Evolutionary conservation across 2,797 vertebrate species (phyloP), one percentile per base, ranked within the genome.

Genomic region (Pseudochromis fuscus): DNA sequence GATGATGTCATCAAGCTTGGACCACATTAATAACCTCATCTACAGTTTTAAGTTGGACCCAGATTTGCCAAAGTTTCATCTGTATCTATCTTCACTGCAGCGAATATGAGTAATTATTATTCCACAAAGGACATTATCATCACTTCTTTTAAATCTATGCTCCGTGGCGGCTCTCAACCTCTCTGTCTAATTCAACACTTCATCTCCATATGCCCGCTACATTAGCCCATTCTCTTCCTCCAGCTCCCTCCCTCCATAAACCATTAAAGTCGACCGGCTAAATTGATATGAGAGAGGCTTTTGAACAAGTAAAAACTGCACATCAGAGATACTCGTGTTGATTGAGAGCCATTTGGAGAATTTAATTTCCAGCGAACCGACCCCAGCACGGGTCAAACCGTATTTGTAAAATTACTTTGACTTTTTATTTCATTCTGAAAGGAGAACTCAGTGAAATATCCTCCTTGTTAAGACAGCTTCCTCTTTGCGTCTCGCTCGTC

Each of bases 81-180:
- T 19, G 5, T 44, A 21, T 45, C 19, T 23, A 12, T 45, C 19
- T 59, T 55, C 13, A 37, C 62, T 8, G 23, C 10, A 58, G 62
- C 28, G 25, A 56, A 35, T 57, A 55, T 56, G 53, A 77, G 56
- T 52, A 44, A 67, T 53, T 57, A 75, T 67, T 72, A 72, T 58
- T 68, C 33, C 53, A 59, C 15, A 3, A 16, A 48, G 59, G 63
- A 60, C 40, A 60, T 69, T 53, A 59, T 63, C 37, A 42, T 67
- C 45, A 57, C 68, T 64, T 61, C 37, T 68, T 13, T 59, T 11
- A 44, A 11, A 45, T 63, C 40, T 0, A 3, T 15, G 19, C 57
- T 62, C 44, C 18, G 1, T 18, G 40, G n/a, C 68, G 46, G 52
- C 50, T 53, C 45, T 80, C 58, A 62, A 58, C 77, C 60, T 73